A percentile compares a stretch with the other conserved stretches of the same genome.
These are phyloP conservation scores for Macroglossus sobrinus DNA, from an alignment of 2,113 vertebrate species.

Conservation along the genomic window DNA sequence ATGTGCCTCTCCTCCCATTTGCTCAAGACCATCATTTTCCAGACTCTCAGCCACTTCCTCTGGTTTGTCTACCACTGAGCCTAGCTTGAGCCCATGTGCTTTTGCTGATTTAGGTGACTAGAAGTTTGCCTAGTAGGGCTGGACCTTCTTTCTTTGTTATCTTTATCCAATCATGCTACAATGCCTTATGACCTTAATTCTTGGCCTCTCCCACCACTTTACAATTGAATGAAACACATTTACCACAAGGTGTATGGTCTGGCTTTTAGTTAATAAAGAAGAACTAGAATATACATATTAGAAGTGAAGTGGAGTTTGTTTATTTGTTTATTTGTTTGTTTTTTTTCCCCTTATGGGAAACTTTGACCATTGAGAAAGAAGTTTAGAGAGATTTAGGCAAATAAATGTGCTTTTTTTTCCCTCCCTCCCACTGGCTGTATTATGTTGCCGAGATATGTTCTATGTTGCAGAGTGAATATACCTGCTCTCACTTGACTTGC, in stretches of 20 bases:
- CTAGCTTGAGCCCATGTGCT: not conserved
- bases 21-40: not conserved
- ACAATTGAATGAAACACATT: not conserved
- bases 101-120: not conserved
- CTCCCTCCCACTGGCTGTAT: not conserved
- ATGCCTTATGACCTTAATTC: not conserved
- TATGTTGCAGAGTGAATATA: not conserved
- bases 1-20: not conserved
- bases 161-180: not conserved
- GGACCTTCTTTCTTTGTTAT: not conserved
- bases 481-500: not conserved
- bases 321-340: too few species aligned
- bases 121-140: not conserved
- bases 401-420: not conserved
- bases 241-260: not conserved
- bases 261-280: not conserved
- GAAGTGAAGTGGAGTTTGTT: not conserved
- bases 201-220: not conserved
- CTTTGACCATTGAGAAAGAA: not conserved
- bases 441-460: not conserved
- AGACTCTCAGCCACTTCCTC: not conserved
- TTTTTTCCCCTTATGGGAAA: not conserved
- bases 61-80: not conserved
- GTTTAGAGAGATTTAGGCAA: not conserved
- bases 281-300: not conserved